Base-by-base conservation (phyloP, 2,113 vertebrate genomes). In the Tamias sibiricus region DNA sequence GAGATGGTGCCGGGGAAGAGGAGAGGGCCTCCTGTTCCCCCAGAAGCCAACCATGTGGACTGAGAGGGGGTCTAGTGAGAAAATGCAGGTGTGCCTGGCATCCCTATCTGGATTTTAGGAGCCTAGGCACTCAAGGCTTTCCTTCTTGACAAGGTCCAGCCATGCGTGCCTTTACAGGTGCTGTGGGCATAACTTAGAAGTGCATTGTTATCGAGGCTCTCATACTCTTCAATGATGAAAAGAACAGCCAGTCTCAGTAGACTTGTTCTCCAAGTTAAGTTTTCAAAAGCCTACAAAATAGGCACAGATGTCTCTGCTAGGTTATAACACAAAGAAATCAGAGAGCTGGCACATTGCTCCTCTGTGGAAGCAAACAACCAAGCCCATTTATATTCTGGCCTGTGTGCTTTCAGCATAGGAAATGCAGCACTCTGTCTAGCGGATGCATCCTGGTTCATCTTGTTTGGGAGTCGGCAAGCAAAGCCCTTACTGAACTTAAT, bases 221-320 rank as follows among this genome's bases (percentile, higher is more conserved):
- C 57, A 80, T 42, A 72, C 8, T 87, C 32, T 35, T 93, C 64
- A 87, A 1, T 72, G 69, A 91, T 81, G 20, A 64, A 96, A 96
- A 87, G 32, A 93, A 81, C 57, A 90, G 12, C 35, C 83, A 86
- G 90, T 30, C 87, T 88, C 72, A 32, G 14, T 76, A 81, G 80
- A 90, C 19, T 57, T 95, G 37, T 84, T 96, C 30, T 57, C 42
- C 57, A 88, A 96, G 84, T 86, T 64, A 95, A 90, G 44, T 88
- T 92, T 95, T 80, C 85, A 76, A 90, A 94, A 80, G 37, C 42
- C 93, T 96, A 93, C 64, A 95, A 95, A 97, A 94, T 12, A 98
- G 62, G 79, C 37, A 88, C 95, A 95, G 96, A 82, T 92, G 54
- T 95, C 84, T 97, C 54, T 57, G 32, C 52, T 71, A 57, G 9